Evolutionary conservation across 2,888 invertebrate genomes (phyloP).

Genomic region (Yponomeuta evonymella): DNA sequence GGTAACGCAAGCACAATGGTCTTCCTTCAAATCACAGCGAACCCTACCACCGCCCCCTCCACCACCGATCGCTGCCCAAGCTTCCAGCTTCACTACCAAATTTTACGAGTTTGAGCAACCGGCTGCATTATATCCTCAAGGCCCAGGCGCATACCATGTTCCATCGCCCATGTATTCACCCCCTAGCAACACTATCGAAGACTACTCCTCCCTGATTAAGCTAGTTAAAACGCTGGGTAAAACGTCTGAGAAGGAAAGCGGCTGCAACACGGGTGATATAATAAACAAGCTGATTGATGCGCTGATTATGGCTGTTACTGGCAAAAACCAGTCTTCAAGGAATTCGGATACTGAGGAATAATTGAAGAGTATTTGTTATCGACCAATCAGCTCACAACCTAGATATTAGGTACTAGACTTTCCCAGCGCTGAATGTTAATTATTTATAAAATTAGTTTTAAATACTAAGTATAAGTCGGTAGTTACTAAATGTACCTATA

Average conservation of each 20-base stretch:
- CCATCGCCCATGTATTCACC: neutral
- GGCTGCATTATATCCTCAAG: neutral
- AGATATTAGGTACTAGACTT: no score
- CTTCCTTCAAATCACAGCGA: neutral
- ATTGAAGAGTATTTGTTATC: neutral
- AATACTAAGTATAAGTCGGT: no score
- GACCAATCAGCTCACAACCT: no score
- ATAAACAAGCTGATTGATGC: constrained; percentile 12
- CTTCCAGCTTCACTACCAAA: neutral
- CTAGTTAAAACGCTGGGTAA: neutral
- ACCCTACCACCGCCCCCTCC: neutral
- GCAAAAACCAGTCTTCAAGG: neutral
- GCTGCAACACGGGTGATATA: constrained; percentile 8
- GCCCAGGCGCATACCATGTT: neutral
- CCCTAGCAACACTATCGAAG: neutral
- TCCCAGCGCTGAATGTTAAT: no score
- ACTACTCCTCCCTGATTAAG: constrained; percentile 8
- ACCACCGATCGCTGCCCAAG: neutral
- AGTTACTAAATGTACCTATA: neutral
- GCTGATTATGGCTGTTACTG: neutral
- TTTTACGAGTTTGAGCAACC: constrained; percentile 1
- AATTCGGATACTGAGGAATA: neutral
- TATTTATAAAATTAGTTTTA: no score
- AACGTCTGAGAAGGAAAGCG: neutral
- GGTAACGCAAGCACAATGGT: neutral